Conservation (phyloP, 2,797 vertebrate genomes). For the Macropodus opercularis region DNA sequence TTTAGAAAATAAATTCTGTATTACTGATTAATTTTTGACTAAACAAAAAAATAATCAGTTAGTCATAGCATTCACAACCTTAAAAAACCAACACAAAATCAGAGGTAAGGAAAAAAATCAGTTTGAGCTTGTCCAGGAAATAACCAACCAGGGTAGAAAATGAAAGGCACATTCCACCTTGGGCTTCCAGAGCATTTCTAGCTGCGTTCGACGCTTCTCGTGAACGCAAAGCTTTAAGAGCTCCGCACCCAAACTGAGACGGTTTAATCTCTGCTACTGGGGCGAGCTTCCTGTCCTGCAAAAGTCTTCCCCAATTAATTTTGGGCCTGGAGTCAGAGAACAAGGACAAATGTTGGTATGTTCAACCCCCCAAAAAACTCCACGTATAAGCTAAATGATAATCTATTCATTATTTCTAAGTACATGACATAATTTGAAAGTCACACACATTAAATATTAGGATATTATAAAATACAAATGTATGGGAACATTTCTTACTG, state of each 20-base stretch:
- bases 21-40: neutral
- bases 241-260: neutral
- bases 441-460: constrained; percentile 12
- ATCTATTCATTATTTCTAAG: neutral
- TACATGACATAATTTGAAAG: constrained; percentile 30
- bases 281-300: neutral
- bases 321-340: constrained; percentile 9
- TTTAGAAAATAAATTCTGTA: neutral
- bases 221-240: constrained; percentile 7
- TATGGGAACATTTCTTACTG: neutral
- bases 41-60: neutral
- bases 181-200: neutral
- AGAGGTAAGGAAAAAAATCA: neutral
- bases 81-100: neutral
- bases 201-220: constrained; percentile 12
- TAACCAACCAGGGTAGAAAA: constrained; percentile 5
- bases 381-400: neutral
- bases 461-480: neutral
- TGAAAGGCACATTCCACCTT: constrained; percentile 41
- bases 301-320: constrained; percentile 8
- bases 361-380: neutral
- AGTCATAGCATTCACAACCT: neutral
- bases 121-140: neutral
- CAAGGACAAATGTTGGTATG: neutral
- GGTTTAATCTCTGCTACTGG: neutral